Evolutionary conservation across 2,113 vertebrate species (phyloP), one percentile per base, ranked within the genome.

Genomic region (Fulica atra): DNA sequence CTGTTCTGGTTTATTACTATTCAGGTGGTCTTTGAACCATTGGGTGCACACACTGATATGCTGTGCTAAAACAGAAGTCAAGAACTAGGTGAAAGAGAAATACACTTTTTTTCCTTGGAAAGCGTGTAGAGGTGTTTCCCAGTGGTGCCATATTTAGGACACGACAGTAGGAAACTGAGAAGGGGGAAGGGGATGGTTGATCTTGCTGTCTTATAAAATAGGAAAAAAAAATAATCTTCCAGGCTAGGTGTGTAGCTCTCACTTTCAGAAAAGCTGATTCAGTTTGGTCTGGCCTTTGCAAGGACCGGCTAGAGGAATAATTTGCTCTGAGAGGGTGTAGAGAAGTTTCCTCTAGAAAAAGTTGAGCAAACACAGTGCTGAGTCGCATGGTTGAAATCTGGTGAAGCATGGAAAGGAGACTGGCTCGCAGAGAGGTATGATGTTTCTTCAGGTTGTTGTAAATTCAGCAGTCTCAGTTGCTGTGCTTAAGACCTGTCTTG

Each of bases 261-360:
- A 8, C n/a, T 10, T 85, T 71, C 61, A 84, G 86, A 81, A 89
- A 40, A 87, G 73, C 81, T 69, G 69, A 81, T 92, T 89, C 81
- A 69, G 53, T 91, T 19, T 64, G 53, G 51, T 81, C 56, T 85
- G 86, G 60, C 46, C 74, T 38, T 64, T 93, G 76, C 81, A 81
- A 81, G 61, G 38, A 76, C 56, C 73, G 89, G 31, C 28, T 16
- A 35, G 61, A 74, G 82, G 78, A 83, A 51, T 53, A 72, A 92
- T 65, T 88, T 57, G 60, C 87, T 89, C 35, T 79, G 73, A 82
- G 78, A 92, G 53, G 10, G 70, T 85, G 61, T 85, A 18, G 91
- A 89, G 63, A 89, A 64, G 46, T 93, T 89, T 79, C 48, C 68
- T 86, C 60, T 42, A 53, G 85, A 93, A 93, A 28, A 89, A 72